Base-by-base conservation (phyloP, 2,797 vertebrate genomes). In the Calcarius lapponicus region DNA sequence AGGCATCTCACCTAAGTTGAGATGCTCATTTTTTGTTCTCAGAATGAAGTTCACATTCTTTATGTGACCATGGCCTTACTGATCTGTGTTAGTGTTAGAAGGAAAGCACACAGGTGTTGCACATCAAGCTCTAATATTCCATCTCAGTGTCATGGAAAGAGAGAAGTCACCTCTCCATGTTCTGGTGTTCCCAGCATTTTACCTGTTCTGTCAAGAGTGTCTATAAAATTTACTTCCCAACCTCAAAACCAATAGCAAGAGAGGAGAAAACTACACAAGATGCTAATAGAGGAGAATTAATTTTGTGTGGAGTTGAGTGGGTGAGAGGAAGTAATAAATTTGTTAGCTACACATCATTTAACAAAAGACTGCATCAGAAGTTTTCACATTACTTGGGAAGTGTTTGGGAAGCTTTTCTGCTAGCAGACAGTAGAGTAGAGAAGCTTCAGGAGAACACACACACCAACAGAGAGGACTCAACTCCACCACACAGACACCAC, bases 251-350 rank as follows among this genome's bases (percentile, higher is more conserved):
- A 66, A 26, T 0, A 80, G n/a, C 71, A 80, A 24, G 22, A 57
- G 54, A 92, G 26, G 11, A 90, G 47, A 93, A 88, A 90, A 88
- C 38, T 34, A 34, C 16, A 57, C 0, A 19, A 45, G 47, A 54
- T 17, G 7, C 20, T 86, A 82, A 76, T 1, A 45, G 56, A 83
- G 45, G 10, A 90, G 28, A 87, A 88, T 32, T n/a, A 78, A 79
- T 71, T 91, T 87, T 80, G 78, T 48, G 82, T 65, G 82, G 75
- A 93, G 81, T 88, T 90, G 57, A 91, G 50, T 36, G 61, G 45
- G 82, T 51, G 69, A 95, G 56, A 91, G 50, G 70, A 92, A 92
- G 75, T 25, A 87, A 90, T 57, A 80, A 13, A 69, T 88, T 61
- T 62, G 43, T 74, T 80, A 65, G 65, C 57, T 88, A 72, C 53